phyloP scores from a whole-genome alignment of 2,113 vertebrate genomes.

The Takifugu flavidus region DNA sequence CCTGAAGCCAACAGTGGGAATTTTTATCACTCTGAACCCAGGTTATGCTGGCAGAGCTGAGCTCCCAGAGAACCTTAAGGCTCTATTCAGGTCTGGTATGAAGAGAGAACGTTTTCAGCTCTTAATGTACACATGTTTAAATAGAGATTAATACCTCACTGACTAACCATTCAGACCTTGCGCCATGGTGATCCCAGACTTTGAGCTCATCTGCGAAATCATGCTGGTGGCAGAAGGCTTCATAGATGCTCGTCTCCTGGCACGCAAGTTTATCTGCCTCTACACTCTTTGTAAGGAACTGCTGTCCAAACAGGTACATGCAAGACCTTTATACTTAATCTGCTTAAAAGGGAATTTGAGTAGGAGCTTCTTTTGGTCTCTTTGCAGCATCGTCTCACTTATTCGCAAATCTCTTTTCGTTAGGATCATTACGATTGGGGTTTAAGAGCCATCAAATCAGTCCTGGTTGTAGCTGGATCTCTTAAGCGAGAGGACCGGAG shows the following conservation, averaged over 20 bases:
- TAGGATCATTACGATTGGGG: slow-evolving; percentile 78
- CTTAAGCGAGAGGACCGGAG: slow-evolving; percentile 75
- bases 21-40: slow-evolving; percentile 80
- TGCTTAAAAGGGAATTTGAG: too few species aligned
- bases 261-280: slow-evolving; percentile 80
- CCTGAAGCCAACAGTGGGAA: slow-evolving; percentile 72
- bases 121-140: not conserved
- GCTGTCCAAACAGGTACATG: slow-evolving; percentile 75
- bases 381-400: too few species aligned
- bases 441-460: slow-evolving; percentile 77
- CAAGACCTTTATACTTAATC: not conserved
- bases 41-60: slow-evolving; percentile 76
- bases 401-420: not conserved
- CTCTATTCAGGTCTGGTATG: slow-evolving; percentile 69
- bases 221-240: slow-evolving; percentile 77
- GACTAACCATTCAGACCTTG: slow-evolving; percentile 58
- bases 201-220: slow-evolving; percentile 81
- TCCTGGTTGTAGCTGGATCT: slow-evolving; percentile 75
- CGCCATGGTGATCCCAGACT: slow-evolving; percentile 78
- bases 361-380: not conserved
- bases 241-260: slow-evolving; percentile 73
- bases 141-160: not conserved
- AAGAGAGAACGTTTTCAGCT: not conserved
- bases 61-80: slow-evolving; percentile 80
- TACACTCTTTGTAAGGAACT: slow-evolving; percentile 77